Conservation (phyloP, 2,113 vertebrate species). For the Odobenus rosmarus region DNA sequence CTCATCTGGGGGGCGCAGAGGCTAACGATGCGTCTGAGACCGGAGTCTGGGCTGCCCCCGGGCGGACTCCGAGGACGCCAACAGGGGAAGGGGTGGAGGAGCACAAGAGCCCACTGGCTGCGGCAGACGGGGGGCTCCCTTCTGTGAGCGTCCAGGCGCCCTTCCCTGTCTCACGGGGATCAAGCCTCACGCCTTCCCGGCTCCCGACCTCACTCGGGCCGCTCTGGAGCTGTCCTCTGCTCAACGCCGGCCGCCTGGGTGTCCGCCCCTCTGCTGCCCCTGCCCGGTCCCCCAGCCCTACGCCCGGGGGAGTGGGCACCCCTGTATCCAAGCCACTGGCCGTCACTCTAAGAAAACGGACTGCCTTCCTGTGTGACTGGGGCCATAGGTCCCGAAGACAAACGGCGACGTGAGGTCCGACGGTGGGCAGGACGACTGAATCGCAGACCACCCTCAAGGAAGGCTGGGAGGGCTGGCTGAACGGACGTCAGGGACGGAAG, state of each 20-base stretch:
- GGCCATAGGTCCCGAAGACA: background rate
- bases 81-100: background rate
- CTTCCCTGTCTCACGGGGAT: background rate
- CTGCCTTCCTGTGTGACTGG: background rate
- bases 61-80: background rate
- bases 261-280: accelerated
- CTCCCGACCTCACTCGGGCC: background rate
- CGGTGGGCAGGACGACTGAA: background rate
- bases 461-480: background rate
- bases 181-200: background rate
- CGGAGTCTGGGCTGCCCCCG: too few relatives aligned
- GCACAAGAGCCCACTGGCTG: background rate
- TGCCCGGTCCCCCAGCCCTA: accelerated
- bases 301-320: accelerated
- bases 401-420: background rate
- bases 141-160: accelerated
- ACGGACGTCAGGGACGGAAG: background rate
- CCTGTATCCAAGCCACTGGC: background rate
- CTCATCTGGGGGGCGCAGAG: background rate
- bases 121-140: too few relatives aligned
- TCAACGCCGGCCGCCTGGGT: accelerated
- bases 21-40: too few relatives aligned
- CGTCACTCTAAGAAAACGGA: background rate
- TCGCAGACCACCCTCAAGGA: background rate
- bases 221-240: background rate